Evolutionary conservation across 1,140 invertebrate species (phyloP).

Genomic region (Apolygus lucorum): DNA sequence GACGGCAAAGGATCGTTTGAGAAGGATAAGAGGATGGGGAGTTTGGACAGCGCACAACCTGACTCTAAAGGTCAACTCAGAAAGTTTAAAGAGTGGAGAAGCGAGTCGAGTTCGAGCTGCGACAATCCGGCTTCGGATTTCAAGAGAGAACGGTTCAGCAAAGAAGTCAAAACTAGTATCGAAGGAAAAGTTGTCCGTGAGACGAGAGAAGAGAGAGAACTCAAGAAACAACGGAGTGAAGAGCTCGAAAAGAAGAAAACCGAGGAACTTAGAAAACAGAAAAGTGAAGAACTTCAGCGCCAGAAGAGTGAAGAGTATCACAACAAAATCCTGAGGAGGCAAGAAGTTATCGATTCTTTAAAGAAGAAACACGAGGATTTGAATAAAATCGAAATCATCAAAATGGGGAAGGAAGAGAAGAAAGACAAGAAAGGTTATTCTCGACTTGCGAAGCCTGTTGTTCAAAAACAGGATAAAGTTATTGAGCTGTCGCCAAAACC

Average conservation of each 20-base stretch:
- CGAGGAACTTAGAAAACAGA: slow-evolving; percentile 21
- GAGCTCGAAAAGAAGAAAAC: slow-evolving; percentile 25
- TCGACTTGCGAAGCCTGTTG: slow-evolving; percentile 9
- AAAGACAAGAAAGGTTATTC: slow-evolving; percentile 1
- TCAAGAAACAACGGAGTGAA: slow-evolving; percentile 29
- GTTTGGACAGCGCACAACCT: slow-evolving; percentile 20
- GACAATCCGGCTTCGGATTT: slow-evolving; percentile 17
- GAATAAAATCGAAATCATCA: slow-evolving; percentile 46
- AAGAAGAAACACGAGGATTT: slow-evolving; percentile 24
- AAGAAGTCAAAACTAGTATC: slow-evolving; percentile 30
- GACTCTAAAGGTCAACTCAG: slow-evolving; percentile 9
- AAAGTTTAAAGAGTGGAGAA: slow-evolving; percentile 28
- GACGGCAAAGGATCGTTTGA: slow-evolving; percentile 33
- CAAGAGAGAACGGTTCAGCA: slow-evolving; percentile 28
- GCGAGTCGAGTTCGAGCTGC: slow-evolving; percentile 20
- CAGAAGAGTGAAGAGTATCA: slow-evolving; percentile 18
- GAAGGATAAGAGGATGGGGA: slow-evolving; percentile 28
- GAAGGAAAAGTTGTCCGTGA: slow-evolving; percentile 30
- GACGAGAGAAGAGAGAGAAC: slow-evolving; percentile 21
- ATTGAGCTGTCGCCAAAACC: slow-evolving; percentile 13
- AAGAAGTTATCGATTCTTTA: slow-evolving; percentile 18
- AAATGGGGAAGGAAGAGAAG: slow-evolving; percentile 44
- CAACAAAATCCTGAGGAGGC: slow-evolving; percentile 16
- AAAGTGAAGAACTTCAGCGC: slow-evolving; percentile 19
- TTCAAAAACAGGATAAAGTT: slow-evolving; percentile 47